phyloP scores from a whole-genome alignment of 2,797 vertebrate species.

The Urocyon cinereoargenteus region DNA sequence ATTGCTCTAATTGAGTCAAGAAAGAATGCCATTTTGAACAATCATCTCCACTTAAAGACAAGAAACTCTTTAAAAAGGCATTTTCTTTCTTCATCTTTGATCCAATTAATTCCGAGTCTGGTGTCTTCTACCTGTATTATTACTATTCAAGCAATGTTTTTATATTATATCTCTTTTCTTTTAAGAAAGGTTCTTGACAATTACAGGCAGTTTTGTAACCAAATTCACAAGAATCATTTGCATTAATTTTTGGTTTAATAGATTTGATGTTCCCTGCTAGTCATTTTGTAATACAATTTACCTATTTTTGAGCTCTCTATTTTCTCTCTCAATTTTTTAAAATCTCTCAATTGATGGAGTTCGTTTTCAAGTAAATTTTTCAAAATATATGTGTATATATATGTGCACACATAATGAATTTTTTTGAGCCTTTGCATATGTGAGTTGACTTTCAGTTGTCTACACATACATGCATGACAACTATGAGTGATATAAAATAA shows the following conservation, averaged over 20 bases:
- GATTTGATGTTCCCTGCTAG: neutral
- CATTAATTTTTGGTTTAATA: neutral
- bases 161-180: neutral
- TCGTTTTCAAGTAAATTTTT: constrained; percentile 23
- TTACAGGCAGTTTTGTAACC: neutral
- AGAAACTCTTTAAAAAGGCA: neutral
- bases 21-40: neutral
- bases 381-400: neutral
- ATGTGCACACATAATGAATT: neutral
- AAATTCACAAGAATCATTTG: neutral
- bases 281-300: constrained; percentile 1
- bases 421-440: neutral
- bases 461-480: neutral
- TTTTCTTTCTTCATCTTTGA: neutral
- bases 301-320: neutral
- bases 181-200: neutral
- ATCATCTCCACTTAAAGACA: neutral
- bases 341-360: neutral
- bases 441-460: neutral
- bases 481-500: neutral
- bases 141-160: neutral
- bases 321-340: neutral
- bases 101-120: neutral
- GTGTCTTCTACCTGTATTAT: neutral
- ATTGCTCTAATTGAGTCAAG: neutral